phyloP scores from a whole-genome alignment of 2,888 invertebrate genomes.

The Oasisia sp. region DNA sequence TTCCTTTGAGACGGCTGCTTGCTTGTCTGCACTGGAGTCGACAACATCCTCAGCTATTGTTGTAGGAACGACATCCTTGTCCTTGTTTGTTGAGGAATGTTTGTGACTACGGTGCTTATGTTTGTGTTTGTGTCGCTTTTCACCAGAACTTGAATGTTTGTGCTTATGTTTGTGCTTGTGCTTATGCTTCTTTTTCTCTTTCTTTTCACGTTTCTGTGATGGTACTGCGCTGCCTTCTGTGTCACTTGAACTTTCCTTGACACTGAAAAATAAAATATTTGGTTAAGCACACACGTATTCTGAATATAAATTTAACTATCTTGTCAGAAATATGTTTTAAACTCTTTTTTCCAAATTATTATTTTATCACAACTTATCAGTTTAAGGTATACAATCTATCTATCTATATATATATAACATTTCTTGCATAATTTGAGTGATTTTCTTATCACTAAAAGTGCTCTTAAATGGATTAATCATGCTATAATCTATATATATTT shows the following conservation, averaged over 20 bases:
- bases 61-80: neutral
- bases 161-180: conserved; percentile 13
- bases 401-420: no score
- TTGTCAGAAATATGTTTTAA: neutral
- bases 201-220: neutral
- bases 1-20: conserved; percentile 10
- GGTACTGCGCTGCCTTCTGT: neutral
- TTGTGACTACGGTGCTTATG: conserved; percentile 5
- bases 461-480: no score
- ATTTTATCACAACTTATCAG: no score
- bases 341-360: no score
- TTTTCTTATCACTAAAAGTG: no score
- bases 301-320: neutral
- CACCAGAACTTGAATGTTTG: conserved; percentile 10
- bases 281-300: neutral
- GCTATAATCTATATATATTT: no score
- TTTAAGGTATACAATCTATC: no score
- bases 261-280: neutral
- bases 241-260: neutral
- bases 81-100: neutral
- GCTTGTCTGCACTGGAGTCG: neutral
- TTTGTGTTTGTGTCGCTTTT: conserved; percentile 8
- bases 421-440: no score
- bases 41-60: neutral
- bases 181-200: conserved; percentile 11